Evolutionary conservation across 2,113 vertebrate species (phyloP).

Genomic region (Addax nasomaculatus): DNA sequence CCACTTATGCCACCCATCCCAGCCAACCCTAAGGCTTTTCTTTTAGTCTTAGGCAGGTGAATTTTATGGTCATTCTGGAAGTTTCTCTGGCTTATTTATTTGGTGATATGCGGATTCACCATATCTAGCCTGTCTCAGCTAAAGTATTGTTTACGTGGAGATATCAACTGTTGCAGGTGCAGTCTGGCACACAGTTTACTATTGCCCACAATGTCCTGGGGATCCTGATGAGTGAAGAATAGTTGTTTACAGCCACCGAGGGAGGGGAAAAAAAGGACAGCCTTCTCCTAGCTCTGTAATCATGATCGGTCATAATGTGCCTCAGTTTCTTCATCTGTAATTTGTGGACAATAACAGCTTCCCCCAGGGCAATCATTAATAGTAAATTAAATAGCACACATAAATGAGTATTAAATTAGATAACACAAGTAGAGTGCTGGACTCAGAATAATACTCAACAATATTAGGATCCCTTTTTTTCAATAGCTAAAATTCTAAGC

Average conservation of each 20-base stretch:
- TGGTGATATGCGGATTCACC: neutral
- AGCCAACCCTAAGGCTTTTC: neutral
- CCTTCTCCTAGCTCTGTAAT: neutral
- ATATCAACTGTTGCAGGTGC: neutral
- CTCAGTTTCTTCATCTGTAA: neutral
- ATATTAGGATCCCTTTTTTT: neutral
- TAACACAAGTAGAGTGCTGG: neutral
- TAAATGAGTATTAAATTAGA: neutral
- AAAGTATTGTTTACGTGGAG: neutral
- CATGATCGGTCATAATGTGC: neutral
- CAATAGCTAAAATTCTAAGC: neutral
- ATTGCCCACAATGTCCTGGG: neutral
- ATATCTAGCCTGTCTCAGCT: neutral
- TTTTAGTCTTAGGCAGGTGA: neutral
- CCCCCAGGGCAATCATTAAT: neutral
- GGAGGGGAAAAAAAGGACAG: neutral
- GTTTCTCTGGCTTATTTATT: neutral
- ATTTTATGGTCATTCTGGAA: neutral
- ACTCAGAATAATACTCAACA: neutral
- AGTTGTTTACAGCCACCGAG: neutral
- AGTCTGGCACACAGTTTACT: neutral
- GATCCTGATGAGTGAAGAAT: neutral
- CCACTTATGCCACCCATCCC: neutral
- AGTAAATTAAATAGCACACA: neutral
- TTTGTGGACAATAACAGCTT: neutral